Base-by-base conservation (phyloP, 2,797 vertebrate genomes). In the Harpagifer antarcticus region DNA sequence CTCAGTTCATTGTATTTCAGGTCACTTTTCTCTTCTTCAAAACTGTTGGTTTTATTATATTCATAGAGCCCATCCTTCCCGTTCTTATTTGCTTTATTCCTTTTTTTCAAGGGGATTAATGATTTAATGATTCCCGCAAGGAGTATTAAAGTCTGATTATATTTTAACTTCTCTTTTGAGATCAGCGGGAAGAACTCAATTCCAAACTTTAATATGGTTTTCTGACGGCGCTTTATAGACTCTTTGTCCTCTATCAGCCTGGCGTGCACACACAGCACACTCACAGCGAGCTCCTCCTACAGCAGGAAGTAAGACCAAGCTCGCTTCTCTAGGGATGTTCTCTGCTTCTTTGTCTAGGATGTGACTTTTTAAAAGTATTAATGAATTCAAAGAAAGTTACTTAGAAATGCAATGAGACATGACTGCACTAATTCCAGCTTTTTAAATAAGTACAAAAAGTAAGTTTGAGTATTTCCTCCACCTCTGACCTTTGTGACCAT, bases 91-190 rank as follows among this genome's bases (percentile, higher is more conserved):
- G 78, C 86, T 57, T 27, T 74, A 85, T 85, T 81, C 48, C 63
- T 48, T 67, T 64, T 82, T 68, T 12, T 74, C 48, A 42, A 55
- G 37, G 50, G 79, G 58, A 87, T 90, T 86, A 88, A 64, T 68
- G 74, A 77, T 61, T 81, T 88, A 86, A 91, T 84, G 86, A 86
- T 86, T 85, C 89, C 88, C 83, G n/a, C 20, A 43, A 85, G 85
- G 77, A 74, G 69, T 76, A 84, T 88, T 89, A 83, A 84, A 89
- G 64, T 85, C 72, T 82, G 82, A 90, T 89, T 84, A 86, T 88
- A 87, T 89, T 91, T 87, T 88, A 89, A 89, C 86, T 89, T 82
- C 84, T 90, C 87, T 86, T 86, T 83, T 56, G 82, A 91, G 87
- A 91, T 88, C 84, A 62, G 86, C 61, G 5, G 59, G 48, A 40